phyloP scores from a whole-genome alignment of 2,888 invertebrate genomes.

The Nomada lathburiana region DNA sequence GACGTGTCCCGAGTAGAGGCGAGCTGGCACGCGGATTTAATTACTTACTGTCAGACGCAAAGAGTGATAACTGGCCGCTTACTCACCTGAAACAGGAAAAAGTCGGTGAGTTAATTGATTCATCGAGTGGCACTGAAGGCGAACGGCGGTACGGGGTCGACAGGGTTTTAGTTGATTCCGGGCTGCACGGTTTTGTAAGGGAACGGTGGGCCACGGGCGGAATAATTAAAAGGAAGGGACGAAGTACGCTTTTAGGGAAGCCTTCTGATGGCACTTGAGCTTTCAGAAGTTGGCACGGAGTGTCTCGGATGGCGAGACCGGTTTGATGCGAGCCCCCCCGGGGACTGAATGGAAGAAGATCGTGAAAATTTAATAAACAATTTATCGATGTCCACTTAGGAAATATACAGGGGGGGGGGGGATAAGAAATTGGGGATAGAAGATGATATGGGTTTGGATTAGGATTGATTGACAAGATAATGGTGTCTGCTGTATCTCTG shows the following conservation, averaged over 20 bases:
- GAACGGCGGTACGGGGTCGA: background rate
- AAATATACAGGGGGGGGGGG: background rate
- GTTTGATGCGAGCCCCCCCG: constrained; percentile 20
- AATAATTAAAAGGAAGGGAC: constrained; percentile 49
- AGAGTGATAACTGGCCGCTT: constrained; percentile 64
- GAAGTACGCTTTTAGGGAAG: constrained; percentile 27
- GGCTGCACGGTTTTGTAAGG: constrained; percentile 23
- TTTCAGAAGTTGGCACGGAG: too few relatives aligned
- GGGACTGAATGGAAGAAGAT: constrained; percentile 8
- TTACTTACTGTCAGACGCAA: constrained; percentile 70
- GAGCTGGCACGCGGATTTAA: constrained; percentile 66
- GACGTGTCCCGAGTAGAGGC: constrained; percentile 18
- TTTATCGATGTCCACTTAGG: constrained; percentile 18
- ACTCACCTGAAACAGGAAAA: constrained; percentile 77
- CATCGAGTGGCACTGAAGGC: constrained; percentile 28
- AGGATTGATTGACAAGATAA: constrained; percentile 9
- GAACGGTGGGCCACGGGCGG: constrained; percentile 10
- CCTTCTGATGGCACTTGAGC: constrained; percentile 37
- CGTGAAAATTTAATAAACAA: constrained; percentile 31
- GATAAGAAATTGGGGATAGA: background rate
- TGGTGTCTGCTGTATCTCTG: background rate
- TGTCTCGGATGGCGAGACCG: background rate
- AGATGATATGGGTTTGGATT: background rate
- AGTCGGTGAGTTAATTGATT: constrained; percentile 64
- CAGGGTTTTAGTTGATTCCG: background rate